Conservation (phyloP, 2,113 vertebrate species). For the Eira barbara region DNA sequence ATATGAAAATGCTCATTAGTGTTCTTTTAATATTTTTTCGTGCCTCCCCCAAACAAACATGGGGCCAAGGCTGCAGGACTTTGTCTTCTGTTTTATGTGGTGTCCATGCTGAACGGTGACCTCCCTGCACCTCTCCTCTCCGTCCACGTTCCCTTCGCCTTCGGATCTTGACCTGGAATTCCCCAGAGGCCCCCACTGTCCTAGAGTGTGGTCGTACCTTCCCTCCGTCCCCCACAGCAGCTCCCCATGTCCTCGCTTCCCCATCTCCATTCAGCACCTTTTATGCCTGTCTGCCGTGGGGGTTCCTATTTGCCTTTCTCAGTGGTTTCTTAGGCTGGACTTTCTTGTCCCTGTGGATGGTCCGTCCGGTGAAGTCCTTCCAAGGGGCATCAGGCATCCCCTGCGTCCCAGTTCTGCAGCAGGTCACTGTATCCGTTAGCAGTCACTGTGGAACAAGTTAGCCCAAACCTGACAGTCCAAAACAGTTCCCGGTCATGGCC, state of each 20-base stretch:
- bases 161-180: neutral
- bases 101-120: neutral
- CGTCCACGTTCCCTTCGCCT: neutral
- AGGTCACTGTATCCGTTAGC: neutral
- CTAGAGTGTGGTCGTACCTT: neutral
- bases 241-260: rapidly evolving
- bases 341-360: neutral
- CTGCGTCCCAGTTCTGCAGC: neutral
- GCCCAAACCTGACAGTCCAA: neutral
- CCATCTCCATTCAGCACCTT: neutral
- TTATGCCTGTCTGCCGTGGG: neutral
- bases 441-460: neutral
- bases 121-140: neutral
- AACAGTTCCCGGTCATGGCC: rapidly evolving
- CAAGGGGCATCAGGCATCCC: neutral
- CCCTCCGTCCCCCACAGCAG: neutral
- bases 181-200: neutral
- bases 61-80: neutral
- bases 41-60: neutral
- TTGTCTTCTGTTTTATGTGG: neutral
- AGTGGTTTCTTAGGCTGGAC: neutral
- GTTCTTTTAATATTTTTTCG: neutral
- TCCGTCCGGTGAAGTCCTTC: neutral
- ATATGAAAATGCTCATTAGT: neutral
- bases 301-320: neutral